phyloP scores from a whole-genome alignment of 2,113 vertebrate genomes.

The Psittacus erithacus region DNA sequence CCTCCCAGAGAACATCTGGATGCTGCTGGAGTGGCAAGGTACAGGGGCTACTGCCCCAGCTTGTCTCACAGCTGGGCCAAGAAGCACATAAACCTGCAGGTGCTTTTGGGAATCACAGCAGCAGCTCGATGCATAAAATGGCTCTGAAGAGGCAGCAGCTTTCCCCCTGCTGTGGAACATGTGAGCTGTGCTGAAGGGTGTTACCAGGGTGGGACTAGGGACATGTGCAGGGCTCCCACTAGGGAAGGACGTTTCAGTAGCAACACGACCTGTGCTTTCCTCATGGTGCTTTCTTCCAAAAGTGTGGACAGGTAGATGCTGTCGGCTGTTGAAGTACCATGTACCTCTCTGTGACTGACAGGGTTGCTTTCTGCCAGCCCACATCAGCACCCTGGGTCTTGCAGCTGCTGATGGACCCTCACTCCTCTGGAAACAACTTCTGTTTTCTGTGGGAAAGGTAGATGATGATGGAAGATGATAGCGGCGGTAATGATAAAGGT shows the following conservation, averaged over 20 bases:
- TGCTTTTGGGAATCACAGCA: not conserved
- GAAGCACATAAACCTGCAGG: not conserved
- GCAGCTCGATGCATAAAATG: not conserved
- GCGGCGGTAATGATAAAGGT: not conserved
- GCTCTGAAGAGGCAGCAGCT: not conserved
- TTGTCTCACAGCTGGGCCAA: not conserved
- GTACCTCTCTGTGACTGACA: not conserved
- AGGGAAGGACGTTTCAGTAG: not conserved
- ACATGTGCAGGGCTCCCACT: fast-evolving
- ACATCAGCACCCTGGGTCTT: fast-evolving
- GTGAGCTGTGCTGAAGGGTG: not conserved
- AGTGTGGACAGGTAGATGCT: fast-evolving
- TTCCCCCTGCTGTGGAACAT: not conserved
- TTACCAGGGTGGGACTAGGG: fast-evolving
- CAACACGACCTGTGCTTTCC: not conserved
- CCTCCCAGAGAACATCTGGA: not conserved
- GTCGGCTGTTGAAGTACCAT: fast-evolving
- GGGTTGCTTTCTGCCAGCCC: not conserved
- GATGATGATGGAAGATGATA: not conserved
- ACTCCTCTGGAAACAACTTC: not conserved
- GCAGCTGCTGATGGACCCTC: not conserved
- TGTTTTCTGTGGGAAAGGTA: not conserved
- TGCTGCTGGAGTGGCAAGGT: not conserved
- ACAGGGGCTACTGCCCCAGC: too few relatives aligned
- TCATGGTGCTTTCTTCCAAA: not conserved